Percentiles rank a stretch among this genome's conserved stretches.
These are phyloP conservation scores for Heliconius hermathena DNA, from an alignment of 1,140 invertebrate genomes.

Conservation along the genomic window DNA sequence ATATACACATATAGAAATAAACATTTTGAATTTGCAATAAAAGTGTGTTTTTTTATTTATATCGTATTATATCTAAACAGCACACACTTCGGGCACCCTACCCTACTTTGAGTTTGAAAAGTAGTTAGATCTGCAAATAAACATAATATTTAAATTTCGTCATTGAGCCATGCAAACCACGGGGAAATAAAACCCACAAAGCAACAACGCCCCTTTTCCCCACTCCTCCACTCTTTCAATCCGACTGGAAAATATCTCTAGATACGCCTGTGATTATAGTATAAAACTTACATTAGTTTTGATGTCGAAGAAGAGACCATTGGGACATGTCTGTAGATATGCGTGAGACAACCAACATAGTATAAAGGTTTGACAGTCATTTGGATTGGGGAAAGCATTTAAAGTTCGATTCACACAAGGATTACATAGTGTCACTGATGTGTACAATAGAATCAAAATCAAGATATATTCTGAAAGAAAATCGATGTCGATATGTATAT, in stretches of 20 bases:
- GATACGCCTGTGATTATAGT: not conserved
- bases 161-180: too few species aligned
- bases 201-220: too few species aligned
- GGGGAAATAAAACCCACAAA: not conserved
- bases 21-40: too few species aligned
- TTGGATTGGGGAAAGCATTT: conserved; percentile 34
- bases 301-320: conserved; percentile 34
- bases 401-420: conserved; percentile 30
- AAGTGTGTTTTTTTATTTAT: too few species aligned
- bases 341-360: conserved; percentile 40
- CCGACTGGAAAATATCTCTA: not conserved
- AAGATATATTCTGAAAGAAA: conserved; percentile 27
- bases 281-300: conserved; percentile 44
- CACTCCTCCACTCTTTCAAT: not conserved
- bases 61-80: too few species aligned
- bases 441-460: conserved; percentile 19
- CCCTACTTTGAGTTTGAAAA: too few species aligned
- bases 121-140: too few species aligned
- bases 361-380: conserved; percentile 35
- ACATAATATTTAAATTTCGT: too few species aligned
- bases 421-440: not conserved
- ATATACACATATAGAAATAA: too few species aligned
- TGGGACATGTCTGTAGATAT: conserved; percentile 35
- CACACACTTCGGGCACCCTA: too few species aligned
- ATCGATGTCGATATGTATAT: not conserved